Evolutionary conservation across 2,797 vertebrate species (phyloP), one percentile per base, ranked within the genome.

Genomic region (Hipposideros larvatus): DNA sequence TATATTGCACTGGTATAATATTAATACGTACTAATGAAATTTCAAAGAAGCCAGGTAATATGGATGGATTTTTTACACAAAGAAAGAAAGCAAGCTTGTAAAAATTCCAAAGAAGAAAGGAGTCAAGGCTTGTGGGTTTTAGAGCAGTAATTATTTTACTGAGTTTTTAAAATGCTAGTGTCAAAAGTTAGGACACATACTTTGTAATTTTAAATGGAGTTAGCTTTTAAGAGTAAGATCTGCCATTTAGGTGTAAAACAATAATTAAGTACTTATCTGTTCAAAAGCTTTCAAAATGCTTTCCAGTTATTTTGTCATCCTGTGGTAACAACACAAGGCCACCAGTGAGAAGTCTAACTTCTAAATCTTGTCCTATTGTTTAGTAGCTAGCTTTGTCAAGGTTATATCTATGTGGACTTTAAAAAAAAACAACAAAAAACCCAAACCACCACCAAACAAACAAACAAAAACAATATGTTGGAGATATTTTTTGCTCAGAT

Each of bases 211-310:
- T 93, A 85, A 94, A 43, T 90, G 48, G 22, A 94, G 85, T 85
- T 80, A 22, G 43, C 66, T 97, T 59, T 90, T 96, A 92, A 95
- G 31, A 90, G 34, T 87, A 97, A 93, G 41, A 97, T 57, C 66
- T 93, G 55, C 37, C n/a, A 95, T 91, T 85, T 94, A 90, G 57
- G 24, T 95, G 11, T 53, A 96, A 97, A 96, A 95, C 53, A 95
- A 92, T 93, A 96, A 94, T 82, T 87, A 93, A 96, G 71, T 87
- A 93, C 94, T 95, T 95, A 89, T 87, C 70, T 85, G 19, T 71
- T 87, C 53, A 92, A 92, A 92, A 90, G 65, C 53, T 80, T 86
- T 80, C 63, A 51, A 90, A 91, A 95, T 34, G 21, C n/a, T n/a
- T 74, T 75, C 59, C 31, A 89, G 51, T 43, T 91, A 34, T 87